Base-by-base conservation (phyloP, 2,888 invertebrate species). In the Galerucella nymphaeae region DNA sequence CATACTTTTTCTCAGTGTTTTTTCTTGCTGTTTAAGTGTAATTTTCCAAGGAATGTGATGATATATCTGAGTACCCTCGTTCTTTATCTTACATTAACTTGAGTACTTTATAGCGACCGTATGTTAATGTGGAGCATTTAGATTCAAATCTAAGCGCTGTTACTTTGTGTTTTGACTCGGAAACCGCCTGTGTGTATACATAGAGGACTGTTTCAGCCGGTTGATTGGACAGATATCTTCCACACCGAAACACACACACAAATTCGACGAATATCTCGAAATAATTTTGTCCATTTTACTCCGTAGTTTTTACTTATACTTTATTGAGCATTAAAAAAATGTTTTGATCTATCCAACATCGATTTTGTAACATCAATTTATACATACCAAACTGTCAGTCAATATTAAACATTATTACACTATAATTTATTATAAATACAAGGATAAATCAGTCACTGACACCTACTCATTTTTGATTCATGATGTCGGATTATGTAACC, bases 71-170 rank as follows among this genome's bases (percentile, higher is more conserved):
- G 75, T 75, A 71, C 75, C 79, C 74, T 77, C 75, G 79, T 75
- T 78, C 80, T 80, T 80, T 83, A 82, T 83, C 82, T 78, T 76
- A 78, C 75, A 8, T 76, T 81, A 78, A 82, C 75, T 50, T 81
- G 79, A 79, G 82, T 84, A 78, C 78, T 81, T 81, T 81, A 81
- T 80, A 69, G 84, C 84, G 79, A 82, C 81, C 78, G 83, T 85
- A 86, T 86, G 86, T 85, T 86, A 86, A 86, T 86, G 84, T 83
- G 82, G 81, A 82, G 84, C 85, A 86, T 86, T 86, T 85, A 86
- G 86, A 86, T 86, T 84, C 85, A 83, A 86, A 86, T 86, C 86
- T 86, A 78, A 83, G 79, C 83, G 83, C 82, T 82, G 84, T 84
- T 84, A 83, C 85, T 84, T 82, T 83, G 83, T 82, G 74, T 68